These are phyloP conservation scores for Setophaga coronata DNA, from an alignment of 2,113 vertebrate genomes.

Conservation along the genomic window DNA sequence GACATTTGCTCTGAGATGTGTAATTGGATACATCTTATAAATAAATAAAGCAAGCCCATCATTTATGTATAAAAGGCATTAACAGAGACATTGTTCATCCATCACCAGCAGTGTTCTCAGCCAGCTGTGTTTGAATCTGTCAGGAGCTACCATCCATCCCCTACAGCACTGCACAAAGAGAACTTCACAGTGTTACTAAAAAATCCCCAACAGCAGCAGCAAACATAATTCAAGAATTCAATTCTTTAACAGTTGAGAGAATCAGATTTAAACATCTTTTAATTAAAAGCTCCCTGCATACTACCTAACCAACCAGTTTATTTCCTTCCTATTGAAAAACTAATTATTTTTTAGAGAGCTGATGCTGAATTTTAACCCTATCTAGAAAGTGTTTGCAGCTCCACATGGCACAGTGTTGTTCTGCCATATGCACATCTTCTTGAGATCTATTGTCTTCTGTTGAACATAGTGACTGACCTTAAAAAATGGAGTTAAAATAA, in stretches of 20 bases:
- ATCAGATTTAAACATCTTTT: conserved; percentile 31
- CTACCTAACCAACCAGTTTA: conserved; percentile 29
- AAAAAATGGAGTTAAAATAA: not conserved
- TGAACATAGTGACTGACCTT: accelerated
- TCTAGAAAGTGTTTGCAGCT: not conserved
- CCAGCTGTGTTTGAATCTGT: conserved; percentile 31
- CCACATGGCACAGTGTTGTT: not conserved
- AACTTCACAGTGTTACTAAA: not conserved
- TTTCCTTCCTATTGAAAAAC: conserved; percentile 5
- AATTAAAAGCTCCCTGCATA: conserved; percentile 22
- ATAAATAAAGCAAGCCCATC: conserved; percentile 54
- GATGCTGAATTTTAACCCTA: not conserved
- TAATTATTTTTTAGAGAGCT: not conserved
- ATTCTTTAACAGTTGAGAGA: conserved; percentile 18
- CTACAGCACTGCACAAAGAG: conserved; percentile 2
- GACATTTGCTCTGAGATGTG: conserved; percentile 20
- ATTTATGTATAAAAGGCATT: conserved; percentile 56
- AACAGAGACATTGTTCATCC: conserved; percentile 54
- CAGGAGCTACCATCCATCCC: conserved; percentile 29
- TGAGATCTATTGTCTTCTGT: not conserved
- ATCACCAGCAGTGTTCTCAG: conserved; percentile 42
- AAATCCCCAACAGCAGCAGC: not conserved
- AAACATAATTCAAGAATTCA: conserved; percentile 32
- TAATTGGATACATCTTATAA: conserved; percentile 55
- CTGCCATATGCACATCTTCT: not conserved